Evolutionary conservation across 2,113 vertebrate species (phyloP).

Genomic region (Apus apus): DNA sequence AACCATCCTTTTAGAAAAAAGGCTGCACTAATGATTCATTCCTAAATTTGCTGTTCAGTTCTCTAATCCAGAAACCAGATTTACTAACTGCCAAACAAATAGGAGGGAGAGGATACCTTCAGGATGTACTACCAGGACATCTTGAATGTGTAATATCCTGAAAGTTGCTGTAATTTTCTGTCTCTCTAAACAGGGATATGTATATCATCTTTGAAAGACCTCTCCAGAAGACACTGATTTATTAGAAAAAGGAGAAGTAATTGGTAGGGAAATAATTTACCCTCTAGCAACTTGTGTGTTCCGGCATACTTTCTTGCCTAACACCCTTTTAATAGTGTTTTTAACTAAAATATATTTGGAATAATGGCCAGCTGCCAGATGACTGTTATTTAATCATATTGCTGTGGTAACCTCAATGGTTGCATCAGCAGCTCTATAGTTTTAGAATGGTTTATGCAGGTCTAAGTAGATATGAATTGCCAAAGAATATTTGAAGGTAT

Average conservation of each 20-base stretch:
- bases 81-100: neutral
- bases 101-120: neutral
- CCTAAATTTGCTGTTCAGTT: neutral
- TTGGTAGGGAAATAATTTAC: neutral
- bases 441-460: neutral
- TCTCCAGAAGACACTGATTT: neutral
- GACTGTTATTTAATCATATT: neutral
- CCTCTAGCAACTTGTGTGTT: neutral
- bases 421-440: neutral
- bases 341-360: neutral
- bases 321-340: neutral
- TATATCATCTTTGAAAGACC: neutral
- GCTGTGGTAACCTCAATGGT: conserved; percentile 1
- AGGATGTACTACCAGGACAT: neutral
- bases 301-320: neutral
- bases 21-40: neutral
- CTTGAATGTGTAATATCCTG: neutral
- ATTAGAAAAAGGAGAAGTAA: neutral
- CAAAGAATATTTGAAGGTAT: conserved; percentile 39
- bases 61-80: neutral
- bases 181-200: neutral
- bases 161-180: neutral
- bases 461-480: conserved; percentile 20
- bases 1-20: neutral
- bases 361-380: neutral